Evolutionary conservation across 1,140 invertebrate species (phyloP), one percentile per base, ranked within the genome.

Genomic region (Chionoecetes opilio): DNA sequence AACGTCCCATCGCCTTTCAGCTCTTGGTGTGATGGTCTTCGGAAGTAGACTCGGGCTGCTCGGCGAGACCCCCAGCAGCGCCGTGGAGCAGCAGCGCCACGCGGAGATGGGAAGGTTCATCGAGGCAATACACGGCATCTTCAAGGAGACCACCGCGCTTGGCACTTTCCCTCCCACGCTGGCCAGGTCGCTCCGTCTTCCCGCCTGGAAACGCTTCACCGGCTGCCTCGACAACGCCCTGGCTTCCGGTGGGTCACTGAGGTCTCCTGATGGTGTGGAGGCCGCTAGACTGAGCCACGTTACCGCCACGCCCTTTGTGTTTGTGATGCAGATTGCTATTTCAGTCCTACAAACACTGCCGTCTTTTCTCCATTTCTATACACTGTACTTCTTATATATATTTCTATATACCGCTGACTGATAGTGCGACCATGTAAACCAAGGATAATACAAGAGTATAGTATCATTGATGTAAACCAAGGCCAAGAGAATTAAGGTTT

Each of bases 131-230:
- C 98, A 98, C 95, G 97, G 98, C 94, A 98, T 99, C 85, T 99
- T 99, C 97, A 97, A 98, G 96, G 98, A 98, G 32, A 98, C 98
- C 91, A 97, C 98, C 0, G 97, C 97, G 89, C 97, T 99, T 93
- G 98, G 98, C 91, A 97, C 98, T 17, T 96, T 98, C 29, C 98
- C 98, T 3, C 97, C 98, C 0, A 97, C 97, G 86, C 96, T 98
- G 46, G 98, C 98, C 17, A 97, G 97, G 95, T 97, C 97, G 84
- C 96, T 98, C 0, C 97, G 97, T 93, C 96, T 99, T 53, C 97
- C 98, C 9, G 97, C 97, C 26, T 99, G 99, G 99, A 97, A 96
- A 93, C 97, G 98, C 93, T 99, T 99, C 96, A 98, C 98, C 32
- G 96, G 97, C 14, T 97, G 97, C 86, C 98, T 98, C 0, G 97